These are phyloP conservation scores for Anoplolepis gracilipes DNA, from an alignment of 1,140 invertebrate genomes.

Conservation along the genomic window DNA sequence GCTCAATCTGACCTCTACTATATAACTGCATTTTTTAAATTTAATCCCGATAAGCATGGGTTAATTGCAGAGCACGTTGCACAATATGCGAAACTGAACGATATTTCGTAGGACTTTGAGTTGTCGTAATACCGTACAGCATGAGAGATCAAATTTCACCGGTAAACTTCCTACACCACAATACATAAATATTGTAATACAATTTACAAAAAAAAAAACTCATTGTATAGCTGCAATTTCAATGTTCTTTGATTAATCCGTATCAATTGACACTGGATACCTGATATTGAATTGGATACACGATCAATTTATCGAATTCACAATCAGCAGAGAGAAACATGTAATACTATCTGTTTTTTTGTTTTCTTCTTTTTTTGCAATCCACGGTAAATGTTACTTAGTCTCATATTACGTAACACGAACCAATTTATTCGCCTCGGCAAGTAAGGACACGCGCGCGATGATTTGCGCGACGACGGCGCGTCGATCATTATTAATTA, in stretches of 20 bases:
- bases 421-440: conserved; percentile 46
- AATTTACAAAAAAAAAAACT: conserved; percentile 30
- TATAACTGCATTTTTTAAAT: conserved; percentile 14
- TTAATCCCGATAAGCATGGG: neutral
- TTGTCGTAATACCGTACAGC: neutral
- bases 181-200: conserved; percentile 15
- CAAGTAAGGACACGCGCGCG: conserved; percentile 53
- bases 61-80: conserved; percentile 3
- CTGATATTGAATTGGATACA: conserved; percentile 10
- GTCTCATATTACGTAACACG: conserved; percentile 41
- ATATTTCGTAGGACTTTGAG: neutral
- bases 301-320: conserved; percentile 33
- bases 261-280: conserved; percentile 32
- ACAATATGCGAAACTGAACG: neutral
- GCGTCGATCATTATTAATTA: conserved; percentile 71
- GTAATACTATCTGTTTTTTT: conserved; percentile 36
- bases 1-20: neutral
- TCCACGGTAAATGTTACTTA: conserved; percentile 23
- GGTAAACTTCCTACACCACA: neutral
- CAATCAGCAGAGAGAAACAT: conserved; percentile 31
- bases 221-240: conserved; percentile 15
- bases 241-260: conserved; percentile 32
- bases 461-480: conserved; percentile 21
- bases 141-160: neutral
- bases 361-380: neutral